Conservation (phyloP, 2,797 vertebrate genomes). For the Pipistrellus nathusii region DNA sequence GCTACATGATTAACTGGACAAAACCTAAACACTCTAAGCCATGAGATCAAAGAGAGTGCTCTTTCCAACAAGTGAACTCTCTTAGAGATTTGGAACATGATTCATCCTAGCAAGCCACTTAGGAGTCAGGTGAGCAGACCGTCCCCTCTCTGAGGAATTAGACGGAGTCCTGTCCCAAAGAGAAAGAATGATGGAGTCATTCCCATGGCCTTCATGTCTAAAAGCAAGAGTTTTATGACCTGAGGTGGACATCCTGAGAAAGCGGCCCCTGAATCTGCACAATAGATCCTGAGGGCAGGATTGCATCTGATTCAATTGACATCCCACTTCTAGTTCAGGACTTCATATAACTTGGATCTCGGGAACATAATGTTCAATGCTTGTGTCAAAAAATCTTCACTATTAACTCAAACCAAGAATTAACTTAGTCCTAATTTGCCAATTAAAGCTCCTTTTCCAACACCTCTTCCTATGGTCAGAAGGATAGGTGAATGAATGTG, state of each 20-base stretch:
- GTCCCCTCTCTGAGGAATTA: neutral
- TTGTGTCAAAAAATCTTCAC: neutral
- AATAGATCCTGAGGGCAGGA: neutral
- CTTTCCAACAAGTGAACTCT: constrained; percentile 56
- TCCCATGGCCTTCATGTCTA: neutral
- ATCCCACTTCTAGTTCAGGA: neutral
- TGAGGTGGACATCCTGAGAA: neutral
- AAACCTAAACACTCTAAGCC: constrained; percentile 62
- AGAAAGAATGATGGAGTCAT: neutral
- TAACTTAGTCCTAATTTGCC: neutral
- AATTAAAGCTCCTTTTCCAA: neutral
- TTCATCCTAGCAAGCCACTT: constrained; percentile 56
- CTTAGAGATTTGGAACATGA: constrained; percentile 50
- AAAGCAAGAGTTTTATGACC: neutral
- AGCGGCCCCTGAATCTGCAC: neutral
- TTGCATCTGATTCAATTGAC: neutral
- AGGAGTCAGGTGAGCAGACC: neutral
- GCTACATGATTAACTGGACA: constrained; percentile 58
- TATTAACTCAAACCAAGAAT: neutral
- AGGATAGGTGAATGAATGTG: neutral
- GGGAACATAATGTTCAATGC: neutral
- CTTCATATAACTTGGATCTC: neutral
- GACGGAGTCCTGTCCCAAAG: neutral
- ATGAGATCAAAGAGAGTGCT: constrained; percentile 60
- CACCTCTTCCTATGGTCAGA: neutral